Conservation (phyloP, 2,888 invertebrate genomes). For the Drosophila tanythrix region DNA sequence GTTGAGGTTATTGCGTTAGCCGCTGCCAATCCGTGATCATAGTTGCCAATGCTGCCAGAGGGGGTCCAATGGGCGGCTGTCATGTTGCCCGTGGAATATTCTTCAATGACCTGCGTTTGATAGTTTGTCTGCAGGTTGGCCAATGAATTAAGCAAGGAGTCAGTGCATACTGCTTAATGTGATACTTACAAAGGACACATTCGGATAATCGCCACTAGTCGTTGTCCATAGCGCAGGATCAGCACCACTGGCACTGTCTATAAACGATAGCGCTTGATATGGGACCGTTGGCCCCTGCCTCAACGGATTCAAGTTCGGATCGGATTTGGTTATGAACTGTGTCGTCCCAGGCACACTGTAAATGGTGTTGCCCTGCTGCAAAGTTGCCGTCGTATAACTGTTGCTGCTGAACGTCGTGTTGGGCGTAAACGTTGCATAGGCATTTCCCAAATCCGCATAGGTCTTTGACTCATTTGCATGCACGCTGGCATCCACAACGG, state of each 20-base stretch:
- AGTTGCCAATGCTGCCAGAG: conserved; percentile 55
- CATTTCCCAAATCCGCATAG: conserved; percentile 83
- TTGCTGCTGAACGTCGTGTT: conserved; percentile 70
- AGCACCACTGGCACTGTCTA: conserved; percentile 75
- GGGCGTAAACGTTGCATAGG: conserved; percentile 75
- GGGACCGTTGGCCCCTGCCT: conserved; percentile 77
- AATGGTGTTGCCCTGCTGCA: conserved; percentile 75
- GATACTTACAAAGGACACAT: conserved; percentile 80
- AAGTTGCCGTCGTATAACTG: conserved; percentile 64
- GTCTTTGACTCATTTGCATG: conserved; percentile 83
- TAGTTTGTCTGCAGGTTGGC: conserved; percentile 72
- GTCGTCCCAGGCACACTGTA: conserved; percentile 80
- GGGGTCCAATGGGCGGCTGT: conserved; percentile 71
- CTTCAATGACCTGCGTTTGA: conserved; percentile 83
- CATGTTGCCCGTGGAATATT: conserved; percentile 77
- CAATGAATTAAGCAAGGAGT: conserved; percentile 7
- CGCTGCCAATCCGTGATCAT: conserved; percentile 66
- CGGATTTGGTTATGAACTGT: conserved; percentile 81
- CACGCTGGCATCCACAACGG: conserved; percentile 76
- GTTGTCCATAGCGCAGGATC: conserved; percentile 77
- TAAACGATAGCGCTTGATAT: conserved; percentile 75
- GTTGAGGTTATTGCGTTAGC: conserved; percentile 48
- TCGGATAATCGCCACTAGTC: conserved; percentile 75
- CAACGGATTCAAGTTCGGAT: conserved; percentile 82
- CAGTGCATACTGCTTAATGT: neutral